Evolutionary conservation across 2,113 vertebrate genomes (phyloP).

Genomic region (Tragelaphus strepsiceros): DNA sequence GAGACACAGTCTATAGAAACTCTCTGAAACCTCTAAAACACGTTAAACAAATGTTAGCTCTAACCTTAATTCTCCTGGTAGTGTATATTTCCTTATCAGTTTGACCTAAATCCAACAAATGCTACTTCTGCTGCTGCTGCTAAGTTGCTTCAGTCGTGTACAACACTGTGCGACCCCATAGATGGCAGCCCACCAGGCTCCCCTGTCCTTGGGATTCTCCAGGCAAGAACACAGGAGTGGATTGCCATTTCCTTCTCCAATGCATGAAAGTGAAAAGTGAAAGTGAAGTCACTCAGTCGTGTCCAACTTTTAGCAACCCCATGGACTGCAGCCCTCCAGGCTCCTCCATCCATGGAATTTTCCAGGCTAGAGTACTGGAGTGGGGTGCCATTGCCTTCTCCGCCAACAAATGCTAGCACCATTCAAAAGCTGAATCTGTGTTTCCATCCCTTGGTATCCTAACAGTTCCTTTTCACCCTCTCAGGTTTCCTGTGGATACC

Average conservation of each 20-base stretch:
- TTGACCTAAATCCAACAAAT: neutral
- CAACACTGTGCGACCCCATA: too few species aligned
- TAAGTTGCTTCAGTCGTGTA: too few species aligned
- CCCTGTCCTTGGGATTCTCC: too few species aligned
- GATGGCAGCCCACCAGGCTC: fast-evolving
- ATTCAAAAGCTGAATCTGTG: conserved; percentile 1
- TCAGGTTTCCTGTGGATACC: conserved; percentile 54
- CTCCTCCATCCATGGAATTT: too few species aligned
- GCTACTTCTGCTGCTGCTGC: neutral
- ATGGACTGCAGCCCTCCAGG: too few species aligned
- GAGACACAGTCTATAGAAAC: neutral
- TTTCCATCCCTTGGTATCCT: conserved; percentile 29
- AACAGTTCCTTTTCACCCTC: conserved; percentile 54
- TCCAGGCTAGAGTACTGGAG: too few species aligned
- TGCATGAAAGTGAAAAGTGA: too few species aligned
- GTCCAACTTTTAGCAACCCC: too few species aligned
- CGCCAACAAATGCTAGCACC: neutral
- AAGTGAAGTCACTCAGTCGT: too few species aligned
- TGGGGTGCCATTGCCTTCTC: too few species aligned
- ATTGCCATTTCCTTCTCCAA: too few species aligned
- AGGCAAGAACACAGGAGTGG: too few species aligned
- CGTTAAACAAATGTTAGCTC: neutral
- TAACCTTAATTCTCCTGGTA: neutral
- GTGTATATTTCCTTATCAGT: neutral
- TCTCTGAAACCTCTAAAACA: neutral